Percentiles rank a stretch among this genome's conserved stretches.
Evolutionary conservation across 2,113 vertebrate species (phyloP).

Genomic region (Aphyosemion australe): DNA sequence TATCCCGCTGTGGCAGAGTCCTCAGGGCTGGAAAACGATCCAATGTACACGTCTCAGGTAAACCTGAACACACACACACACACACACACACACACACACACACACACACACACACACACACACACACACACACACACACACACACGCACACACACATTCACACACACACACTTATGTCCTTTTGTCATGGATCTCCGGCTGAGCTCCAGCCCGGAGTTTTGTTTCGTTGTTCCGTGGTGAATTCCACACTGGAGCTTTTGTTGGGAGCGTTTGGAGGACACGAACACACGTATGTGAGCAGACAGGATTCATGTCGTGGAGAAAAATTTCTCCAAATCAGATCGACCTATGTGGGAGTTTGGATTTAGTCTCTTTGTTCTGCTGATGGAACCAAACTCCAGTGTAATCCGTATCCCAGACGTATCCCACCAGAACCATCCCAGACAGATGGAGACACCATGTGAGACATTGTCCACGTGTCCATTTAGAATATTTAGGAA

Average conservation of each 20-base stretch:
- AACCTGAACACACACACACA: not conserved
- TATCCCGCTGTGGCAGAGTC: constrained; percentile 27
- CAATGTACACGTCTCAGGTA: not conserved
- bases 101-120: too few species aligned
- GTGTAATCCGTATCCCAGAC: too few species aligned
- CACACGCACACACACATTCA: too few species aligned
- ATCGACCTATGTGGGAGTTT: not conserved
- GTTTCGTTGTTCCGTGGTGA: constrained; percentile 32
- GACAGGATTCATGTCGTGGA: too few species aligned
- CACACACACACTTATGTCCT: constrained; percentile 3
- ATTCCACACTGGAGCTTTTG: constrained; percentile 27
- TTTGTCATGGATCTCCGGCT: constrained; percentile 43
- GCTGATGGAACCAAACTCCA: too few species aligned
- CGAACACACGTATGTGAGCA: not conserved
- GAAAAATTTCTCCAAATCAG: not conserved
- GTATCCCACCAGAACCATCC: too few species aligned
- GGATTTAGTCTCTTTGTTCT: too few species aligned
- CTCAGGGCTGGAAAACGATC: constrained; percentile 54
- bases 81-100: constrained; percentile 18
- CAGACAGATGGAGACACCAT: too few species aligned
- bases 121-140: too few species aligned
- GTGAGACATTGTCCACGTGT: too few species aligned
- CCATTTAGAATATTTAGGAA: too few species aligned
- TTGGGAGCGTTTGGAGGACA: constrained; percentile 6
- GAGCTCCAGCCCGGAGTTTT: constrained; percentile 16